Evolutionary conservation across 2,888 invertebrate genomes (phyloP).

Genomic region (Amiota mariae): DNA sequence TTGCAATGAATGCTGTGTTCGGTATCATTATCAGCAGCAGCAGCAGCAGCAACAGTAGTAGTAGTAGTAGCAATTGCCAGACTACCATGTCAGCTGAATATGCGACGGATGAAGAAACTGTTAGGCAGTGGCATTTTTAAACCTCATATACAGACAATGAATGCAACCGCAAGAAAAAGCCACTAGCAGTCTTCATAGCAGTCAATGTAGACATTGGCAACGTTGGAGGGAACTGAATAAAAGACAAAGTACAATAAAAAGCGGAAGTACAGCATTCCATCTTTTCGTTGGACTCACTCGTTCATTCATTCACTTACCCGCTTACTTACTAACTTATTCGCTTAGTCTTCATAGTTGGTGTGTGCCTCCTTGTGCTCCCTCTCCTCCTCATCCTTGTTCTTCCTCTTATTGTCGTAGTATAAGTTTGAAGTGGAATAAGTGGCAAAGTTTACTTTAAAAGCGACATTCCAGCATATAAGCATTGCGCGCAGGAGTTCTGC

Average conservation of each 20-base stretch:
- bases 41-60: not conserved
- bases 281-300: not conserved
- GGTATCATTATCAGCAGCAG: slow-evolving; percentile 5
- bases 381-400: not conserved
- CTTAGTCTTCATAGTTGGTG: not conserved
- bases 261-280: slow-evolving; percentile 10
- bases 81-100: too few relatives aligned
- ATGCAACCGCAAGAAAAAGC: slow-evolving; percentile 7
- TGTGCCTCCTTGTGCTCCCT: not conserved
- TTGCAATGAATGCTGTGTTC: not conserved
- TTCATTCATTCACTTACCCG: not conserved
- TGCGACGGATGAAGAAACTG: too few relatives aligned
- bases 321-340: not conserved
- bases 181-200: not conserved
- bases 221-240: not conserved
- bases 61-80: not conserved
- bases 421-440: slow-evolving; percentile 26
- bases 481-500: not conserved
- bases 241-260: slow-evolving; percentile 17
- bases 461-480: slow-evolving; percentile 27
- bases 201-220: not conserved
- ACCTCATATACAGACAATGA: slow-evolving; percentile 1
- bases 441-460: slow-evolving; percentile 25
- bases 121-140: not conserved
- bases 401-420: not conserved